Percentiles rank a stretch among this genome's conserved stretches.
Conservation (phyloP, 2,113 vertebrate species). For the Epinephelus fuscoguttatus region DNA sequence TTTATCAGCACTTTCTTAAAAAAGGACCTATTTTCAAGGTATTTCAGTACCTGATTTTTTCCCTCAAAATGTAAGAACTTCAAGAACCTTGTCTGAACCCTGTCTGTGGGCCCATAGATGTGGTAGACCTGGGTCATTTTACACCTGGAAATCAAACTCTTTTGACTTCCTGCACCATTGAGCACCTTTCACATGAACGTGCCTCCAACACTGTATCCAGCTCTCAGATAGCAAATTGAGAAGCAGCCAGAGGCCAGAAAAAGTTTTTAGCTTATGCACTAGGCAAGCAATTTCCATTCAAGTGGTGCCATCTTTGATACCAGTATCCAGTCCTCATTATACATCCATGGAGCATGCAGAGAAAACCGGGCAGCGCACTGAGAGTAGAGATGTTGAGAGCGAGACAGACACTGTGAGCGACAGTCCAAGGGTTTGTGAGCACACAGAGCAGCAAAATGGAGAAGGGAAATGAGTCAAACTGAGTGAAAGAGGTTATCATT, state of each 20-base stretch:
- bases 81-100: too few relatives aligned
- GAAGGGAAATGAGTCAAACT: slow-evolving; percentile 19
- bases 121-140: too few relatives aligned
- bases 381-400: not conserved
- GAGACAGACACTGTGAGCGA: not conserved
- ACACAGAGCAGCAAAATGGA: not conserved
- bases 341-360: not conserved
- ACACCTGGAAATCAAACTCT: too few relatives aligned
- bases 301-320: not conserved
- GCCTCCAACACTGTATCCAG: too few relatives aligned
- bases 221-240: too few relatives aligned
- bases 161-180: too few relatives aligned
- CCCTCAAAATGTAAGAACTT: too few relatives aligned
- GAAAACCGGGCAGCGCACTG: not conserved
- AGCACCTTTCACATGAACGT: too few relatives aligned
- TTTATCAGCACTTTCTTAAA: too few relatives aligned
- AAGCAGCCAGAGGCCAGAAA: not conserved
- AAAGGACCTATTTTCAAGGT: too few relatives aligned
- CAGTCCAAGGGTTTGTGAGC: not conserved
- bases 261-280: not conserved
- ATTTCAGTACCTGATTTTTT: too few relatives aligned
- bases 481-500: slow-evolving; percentile 22
- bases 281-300: not conserved
- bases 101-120: too few relatives aligned
- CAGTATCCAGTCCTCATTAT: not conserved